These are phyloP conservation scores for Struthidea cinerea DNA, from an alignment of 2,113 vertebrate genomes.

Conservation along the genomic window DNA sequence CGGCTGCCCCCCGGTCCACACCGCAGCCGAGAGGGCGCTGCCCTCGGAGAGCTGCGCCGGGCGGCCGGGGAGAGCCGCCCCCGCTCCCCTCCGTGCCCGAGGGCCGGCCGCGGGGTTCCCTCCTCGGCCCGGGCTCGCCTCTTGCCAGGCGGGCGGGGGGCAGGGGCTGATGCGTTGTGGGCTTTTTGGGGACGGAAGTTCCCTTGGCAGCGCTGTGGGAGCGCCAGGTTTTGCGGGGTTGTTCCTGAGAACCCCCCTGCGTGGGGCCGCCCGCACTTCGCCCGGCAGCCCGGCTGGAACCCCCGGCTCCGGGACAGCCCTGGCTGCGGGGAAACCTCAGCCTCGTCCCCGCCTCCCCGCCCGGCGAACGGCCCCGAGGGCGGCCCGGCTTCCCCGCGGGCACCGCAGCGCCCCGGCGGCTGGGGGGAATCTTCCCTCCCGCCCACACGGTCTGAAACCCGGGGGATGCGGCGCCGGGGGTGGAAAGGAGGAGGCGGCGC, in stretches of 20 bases:
- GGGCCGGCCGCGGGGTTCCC: neutral
- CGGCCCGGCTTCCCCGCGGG: neutral
- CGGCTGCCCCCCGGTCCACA: too few species aligned
- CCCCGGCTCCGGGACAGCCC: neutral
- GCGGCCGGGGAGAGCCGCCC: neutral
- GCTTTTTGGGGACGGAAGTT: neutral
- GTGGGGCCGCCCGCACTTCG: neutral
- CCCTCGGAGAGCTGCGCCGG: neutral
- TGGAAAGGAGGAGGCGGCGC: neutral
- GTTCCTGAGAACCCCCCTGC: neutral
- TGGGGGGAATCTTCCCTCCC: neutral
- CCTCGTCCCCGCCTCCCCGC: neutral
- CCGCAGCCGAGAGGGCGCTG: neutral
- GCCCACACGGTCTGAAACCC: neutral
- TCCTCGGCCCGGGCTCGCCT: neutral
- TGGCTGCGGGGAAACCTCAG: neutral
- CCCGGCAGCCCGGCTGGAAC: neutral
- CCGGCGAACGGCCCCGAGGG: neutral
- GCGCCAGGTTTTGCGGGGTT: neutral
- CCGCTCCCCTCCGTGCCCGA: neutral
- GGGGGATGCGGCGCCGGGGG: neutral
- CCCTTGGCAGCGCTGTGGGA: too few species aligned
- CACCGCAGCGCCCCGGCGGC: neutral
- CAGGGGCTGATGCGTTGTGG: neutral
- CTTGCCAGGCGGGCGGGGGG: accelerated